Evolutionary conservation across 2,888 invertebrate species (phyloP).

Genomic region (Cenopis cana): DNA sequence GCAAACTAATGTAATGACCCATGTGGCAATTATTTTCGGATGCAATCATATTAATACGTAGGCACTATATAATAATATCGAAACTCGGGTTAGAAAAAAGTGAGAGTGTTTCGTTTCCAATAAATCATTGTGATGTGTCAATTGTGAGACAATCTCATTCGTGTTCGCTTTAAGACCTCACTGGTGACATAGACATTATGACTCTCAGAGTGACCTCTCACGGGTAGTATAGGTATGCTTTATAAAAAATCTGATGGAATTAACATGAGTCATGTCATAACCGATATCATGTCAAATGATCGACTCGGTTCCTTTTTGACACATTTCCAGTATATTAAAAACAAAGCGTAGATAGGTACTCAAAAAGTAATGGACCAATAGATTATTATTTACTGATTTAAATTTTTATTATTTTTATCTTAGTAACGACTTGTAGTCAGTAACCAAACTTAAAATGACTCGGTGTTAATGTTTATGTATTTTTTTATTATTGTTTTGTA

Average conservation of each 20-base stretch:
- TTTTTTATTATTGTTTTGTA: neutral
- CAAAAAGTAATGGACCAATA: constrained; percentile 29
- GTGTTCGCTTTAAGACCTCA: neutral
- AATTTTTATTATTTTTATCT: neutral
- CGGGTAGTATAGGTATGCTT: too few relatives aligned
- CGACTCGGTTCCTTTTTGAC: neutral
- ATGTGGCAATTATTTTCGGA: neutral
- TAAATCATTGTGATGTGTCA: neutral
- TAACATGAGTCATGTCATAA: too few relatives aligned
- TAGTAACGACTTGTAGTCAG: constrained; percentile 10
- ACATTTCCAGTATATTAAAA: neutral
- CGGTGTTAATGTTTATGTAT: neutral
- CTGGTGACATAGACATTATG: neutral
- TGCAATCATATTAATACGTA: too few relatives aligned
- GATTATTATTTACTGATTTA: neutral
- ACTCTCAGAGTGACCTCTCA: constrained; percentile 3
- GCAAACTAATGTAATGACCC: neutral
- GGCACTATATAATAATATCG: too few relatives aligned
- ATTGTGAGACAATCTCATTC: neutral
- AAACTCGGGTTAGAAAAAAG: neutral
- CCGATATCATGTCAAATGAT: too few relatives aligned
- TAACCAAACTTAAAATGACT: neutral
- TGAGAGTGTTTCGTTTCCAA: neutral
- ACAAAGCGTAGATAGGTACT: neutral
- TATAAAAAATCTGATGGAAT: neutral